Evolutionary conservation across 2,888 invertebrate species (phyloP), one percentile per base, ranked within the genome.

Genomic region (Julus scandinavius): DNA sequence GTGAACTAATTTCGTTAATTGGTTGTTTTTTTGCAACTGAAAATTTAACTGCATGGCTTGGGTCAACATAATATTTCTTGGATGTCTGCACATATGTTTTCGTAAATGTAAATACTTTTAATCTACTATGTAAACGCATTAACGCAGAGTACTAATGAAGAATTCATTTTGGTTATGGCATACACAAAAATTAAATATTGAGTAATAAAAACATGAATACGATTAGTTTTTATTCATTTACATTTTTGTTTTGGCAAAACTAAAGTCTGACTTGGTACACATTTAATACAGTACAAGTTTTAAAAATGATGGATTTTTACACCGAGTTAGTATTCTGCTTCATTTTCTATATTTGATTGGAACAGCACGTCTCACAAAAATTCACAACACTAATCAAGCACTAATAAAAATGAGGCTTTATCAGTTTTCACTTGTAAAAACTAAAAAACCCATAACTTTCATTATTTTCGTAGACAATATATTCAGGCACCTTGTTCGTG

Each of bases 41-140:
- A 11, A 38, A 80, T 80, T 17, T 54, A 80, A 80, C 11, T 38
- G 80, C 38, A 15, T 15, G 1, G 38, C 38, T 80, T 80, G 13
- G 80, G 80, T 80, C 80, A 80, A 80, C 80, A 80, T 15, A 15
- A 9, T 80, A 40, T 80, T 80, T 80, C 80, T 38, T 80, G 80
- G 38, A 38, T 38, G 80, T 80, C 80, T 80, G 80, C 38, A 9
- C 80, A 80, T 29, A 29, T 40, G 29, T 40, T 15, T 38, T 38
- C 29, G 38, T 29, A 13, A 40, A 40, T 80, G 80, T 15, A 80
- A 38, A 80, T 80, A 80, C 38, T 7, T 3, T 38, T 80, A 80
- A 80, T 80, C 80, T 80, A 38, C 13, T 15, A 15, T 15, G 80
- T 80, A 80, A 80, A 80, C 38, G 38, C 38, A 29, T 29, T 80